Base-by-base conservation (phyloP, 2,113 vertebrate genomes). In the Anseranas semipalmata region DNA sequence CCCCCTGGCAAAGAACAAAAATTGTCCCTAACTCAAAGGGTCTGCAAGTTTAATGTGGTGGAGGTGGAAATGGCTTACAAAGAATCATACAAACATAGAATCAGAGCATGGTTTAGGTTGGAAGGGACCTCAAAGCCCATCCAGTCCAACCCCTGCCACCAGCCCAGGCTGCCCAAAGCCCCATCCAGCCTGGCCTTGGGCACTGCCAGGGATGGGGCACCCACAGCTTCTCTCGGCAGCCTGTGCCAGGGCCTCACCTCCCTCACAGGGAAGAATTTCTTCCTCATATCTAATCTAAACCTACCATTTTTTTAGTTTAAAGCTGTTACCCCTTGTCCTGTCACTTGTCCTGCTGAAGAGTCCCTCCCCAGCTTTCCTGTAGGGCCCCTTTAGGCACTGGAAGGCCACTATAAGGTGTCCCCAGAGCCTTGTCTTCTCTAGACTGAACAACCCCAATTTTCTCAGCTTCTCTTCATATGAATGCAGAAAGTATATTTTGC, bases 31-130 rank as follows among this genome's bases (percentile, higher is more conserved):
- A 32, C 12, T 81, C 2, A 0, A 76, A 84, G 17, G 5, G 9
- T 48, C 78, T 35, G 6, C n/a, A n/a, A 13, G 2, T 63, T 81
- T 37, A 50, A 59, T 0, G 0, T 3, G 5, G 22, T 25, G 9
- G 21, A 74, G 28, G 41, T 14, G 74, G 39, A 78, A 68, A 79
- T 5, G 20, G 19, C 19, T 32, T 33, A 17, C 10, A 10, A 4
- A 32, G 65, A 58, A 9, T 53, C 10, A 12, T 15, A n/a, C 41
- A 24, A 56, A 10, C 22, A n/a, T n/a, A 41, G 39, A 65, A 35
- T 62, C n/a, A 37, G 15, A 37, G 59, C 37, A 62, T 17, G 35
- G 35, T 62, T 62, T 25, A 9, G 15, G 35, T 25, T 17, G 24
- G n/a, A 37, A 24, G 22, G 25, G 59, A 15, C 24, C 59, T 25